Evolutionary conservation across 2,888 invertebrate species (phyloP).

Genomic region (Oithona nana): DNA sequence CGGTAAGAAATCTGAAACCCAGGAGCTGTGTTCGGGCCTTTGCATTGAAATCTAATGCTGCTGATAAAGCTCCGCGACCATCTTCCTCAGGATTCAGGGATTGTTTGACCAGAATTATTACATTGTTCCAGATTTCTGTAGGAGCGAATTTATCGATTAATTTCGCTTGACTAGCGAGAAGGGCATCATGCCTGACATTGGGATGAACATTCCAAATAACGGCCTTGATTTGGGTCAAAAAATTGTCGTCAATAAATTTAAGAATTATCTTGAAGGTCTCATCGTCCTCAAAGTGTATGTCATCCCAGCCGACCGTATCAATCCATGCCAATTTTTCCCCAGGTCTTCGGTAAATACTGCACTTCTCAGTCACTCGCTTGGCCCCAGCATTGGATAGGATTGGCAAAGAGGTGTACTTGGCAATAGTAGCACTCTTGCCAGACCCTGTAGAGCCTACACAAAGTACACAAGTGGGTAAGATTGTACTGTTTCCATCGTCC

Average conservation of each 20-base stretch:
- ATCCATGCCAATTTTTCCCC: not conserved
- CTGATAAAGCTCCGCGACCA: slow-evolving; percentile 1
- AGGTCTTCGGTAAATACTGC: not conserved
- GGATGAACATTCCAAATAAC: slow-evolving; percentile 11
- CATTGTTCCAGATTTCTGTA: slow-evolving; percentile 14
- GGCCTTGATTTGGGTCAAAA: slow-evolving; percentile 8
- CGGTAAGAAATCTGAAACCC: not conserved
- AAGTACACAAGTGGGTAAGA: slow-evolving; percentile 1
- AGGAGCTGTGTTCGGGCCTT: not conserved
- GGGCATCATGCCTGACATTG: slow-evolving; percentile 6
- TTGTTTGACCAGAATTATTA: slow-evolving; percentile 11
- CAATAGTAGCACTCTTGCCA: slow-evolving; percentile 8
- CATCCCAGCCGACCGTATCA: slow-evolving; percentile 15
- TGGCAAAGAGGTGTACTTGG: slow-evolving; percentile 1
- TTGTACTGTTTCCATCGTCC: too few relatives aligned
- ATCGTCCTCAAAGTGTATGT: not conserved
- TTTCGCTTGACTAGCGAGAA: slow-evolving; percentile 1
- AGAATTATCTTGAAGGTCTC: slow-evolving; percentile 14
- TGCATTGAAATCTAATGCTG: not conserved
- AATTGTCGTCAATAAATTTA: slow-evolving; percentile 9
- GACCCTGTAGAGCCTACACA: slow-evolving; percentile 8
- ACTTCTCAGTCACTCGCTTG: not conserved
- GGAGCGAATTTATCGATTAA: slow-evolving; percentile 5
- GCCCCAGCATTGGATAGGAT: not conserved
- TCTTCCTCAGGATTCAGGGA: slow-evolving; percentile 5